Percentiles rank a stretch among this genome's conserved stretches.
Conservation (phyloP, 2,113 vertebrate genomes). For the Burhinus bistriatus region DNA sequence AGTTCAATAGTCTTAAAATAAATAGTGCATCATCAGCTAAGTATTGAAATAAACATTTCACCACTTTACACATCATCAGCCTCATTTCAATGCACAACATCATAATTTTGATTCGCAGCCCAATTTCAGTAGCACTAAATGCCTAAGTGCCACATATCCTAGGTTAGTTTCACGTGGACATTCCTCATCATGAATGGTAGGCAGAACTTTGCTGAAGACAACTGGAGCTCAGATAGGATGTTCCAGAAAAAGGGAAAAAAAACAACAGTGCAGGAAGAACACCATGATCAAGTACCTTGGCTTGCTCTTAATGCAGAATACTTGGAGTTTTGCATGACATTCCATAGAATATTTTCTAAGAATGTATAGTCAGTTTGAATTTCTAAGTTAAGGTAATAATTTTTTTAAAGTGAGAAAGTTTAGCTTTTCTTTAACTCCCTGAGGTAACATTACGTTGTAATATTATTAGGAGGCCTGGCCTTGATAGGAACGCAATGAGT, state of each 20-base stretch:
- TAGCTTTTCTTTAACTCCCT: background rate
- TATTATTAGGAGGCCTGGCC: background rate
- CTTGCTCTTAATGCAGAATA: background rate
- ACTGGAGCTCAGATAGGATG: background rate
- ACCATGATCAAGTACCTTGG: background rate
- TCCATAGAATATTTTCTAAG: background rate
- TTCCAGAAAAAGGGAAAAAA: background rate
- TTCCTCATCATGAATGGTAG: background rate
- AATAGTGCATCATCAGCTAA: conserved; percentile 34
- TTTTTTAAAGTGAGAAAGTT: background rate
- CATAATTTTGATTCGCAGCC: conserved; percentile 13
- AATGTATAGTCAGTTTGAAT: background rate
- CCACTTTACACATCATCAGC: background rate
- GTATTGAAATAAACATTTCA: conserved; percentile 46
- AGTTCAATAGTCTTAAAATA: conserved; percentile 45
- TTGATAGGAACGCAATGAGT: background rate
- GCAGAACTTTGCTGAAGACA: background rate
- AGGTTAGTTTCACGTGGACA: background rate
- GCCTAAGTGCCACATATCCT: background rate
- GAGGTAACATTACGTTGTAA: background rate
- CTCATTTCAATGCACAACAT: conserved; percentile 10
- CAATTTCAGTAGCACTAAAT: background rate
- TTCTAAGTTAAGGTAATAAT: background rate
- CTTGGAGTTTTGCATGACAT: background rate
- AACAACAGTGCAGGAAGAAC: background rate